These are phyloP conservation scores for Anniella stebbinsi DNA, from an alignment of 2,797 vertebrate species.

Conservation along the genomic window DNA sequence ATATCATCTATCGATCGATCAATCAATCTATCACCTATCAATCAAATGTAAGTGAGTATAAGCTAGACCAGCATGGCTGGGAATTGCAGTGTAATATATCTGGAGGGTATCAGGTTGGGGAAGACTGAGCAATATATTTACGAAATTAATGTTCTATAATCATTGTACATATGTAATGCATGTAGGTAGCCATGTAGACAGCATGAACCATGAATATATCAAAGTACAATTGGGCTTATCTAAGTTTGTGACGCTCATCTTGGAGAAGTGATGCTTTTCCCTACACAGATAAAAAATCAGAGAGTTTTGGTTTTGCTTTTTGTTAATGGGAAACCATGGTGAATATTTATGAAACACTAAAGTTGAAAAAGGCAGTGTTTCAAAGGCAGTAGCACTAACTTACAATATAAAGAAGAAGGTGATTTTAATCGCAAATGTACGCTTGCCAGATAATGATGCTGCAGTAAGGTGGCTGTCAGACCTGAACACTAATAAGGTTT, in stretches of 20 bases:
- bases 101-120: too few relatives aligned
- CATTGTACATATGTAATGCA: neutral
- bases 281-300: neutral
- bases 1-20: too few relatives aligned
- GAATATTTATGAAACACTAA: neutral
- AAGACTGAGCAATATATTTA: too few relatives aligned
- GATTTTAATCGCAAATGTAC: constrained; percentile 63
- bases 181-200: neutral
- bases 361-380: constrained; percentile 49
- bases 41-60: neutral
- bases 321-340: constrained; percentile 43
- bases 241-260: neutral
- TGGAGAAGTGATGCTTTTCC: constrained; percentile 48
- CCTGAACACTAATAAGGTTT: constrained; percentile 57
- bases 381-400: constrained; percentile 48
- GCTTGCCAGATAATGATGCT: constrained; percentile 53
- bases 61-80: too few relatives aligned
- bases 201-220: neutral
- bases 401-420: constrained; percentile 34
- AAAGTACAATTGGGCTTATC: neutral
- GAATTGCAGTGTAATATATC: too few relatives aligned
- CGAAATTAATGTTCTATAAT: neutral
- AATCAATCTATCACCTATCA: too few relatives aligned
- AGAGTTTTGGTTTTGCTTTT: neutral
- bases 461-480: constrained; percentile 53